These are phyloP conservation scores for Eupeodes corollae DNA, from an alignment of 1,140 invertebrate species.

Conservation along the genomic window DNA sequence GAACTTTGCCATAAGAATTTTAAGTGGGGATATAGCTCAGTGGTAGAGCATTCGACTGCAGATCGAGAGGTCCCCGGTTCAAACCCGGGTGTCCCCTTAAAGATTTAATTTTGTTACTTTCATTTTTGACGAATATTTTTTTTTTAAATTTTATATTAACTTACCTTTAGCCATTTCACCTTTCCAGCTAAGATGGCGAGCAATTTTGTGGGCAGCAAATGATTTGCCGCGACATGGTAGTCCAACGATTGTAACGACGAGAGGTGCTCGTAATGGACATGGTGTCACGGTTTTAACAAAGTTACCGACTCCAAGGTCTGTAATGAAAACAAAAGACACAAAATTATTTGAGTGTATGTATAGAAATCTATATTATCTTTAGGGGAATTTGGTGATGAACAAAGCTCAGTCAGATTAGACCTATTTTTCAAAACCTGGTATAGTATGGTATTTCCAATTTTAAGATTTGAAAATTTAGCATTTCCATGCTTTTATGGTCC, in stretches of 20 bases:
- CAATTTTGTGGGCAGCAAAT: conserved; percentile 78
- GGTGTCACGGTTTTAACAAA: background rate
- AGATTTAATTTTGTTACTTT: too few relatives aligned
- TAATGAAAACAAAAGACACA: background rate
- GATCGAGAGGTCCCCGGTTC: conserved; percentile 90
- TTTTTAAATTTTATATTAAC: background rate
- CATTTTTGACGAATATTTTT: too few relatives aligned
- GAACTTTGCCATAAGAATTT: background rate
- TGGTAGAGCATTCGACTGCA: conserved; percentile 89
- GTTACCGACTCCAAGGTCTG: background rate
- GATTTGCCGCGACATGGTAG: conserved; percentile 86
- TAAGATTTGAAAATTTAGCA: too few relatives aligned
- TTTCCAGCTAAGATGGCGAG: conserved; percentile 81
- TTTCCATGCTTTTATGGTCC: too few relatives aligned
- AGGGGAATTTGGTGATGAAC: too few relatives aligned
- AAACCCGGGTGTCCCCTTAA: conserved; percentile 82
- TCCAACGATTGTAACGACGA: conserved; percentile 83
- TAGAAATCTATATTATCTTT: too few relatives aligned
- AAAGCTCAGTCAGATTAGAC: too few relatives aligned
- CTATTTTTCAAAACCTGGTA: too few relatives aligned
- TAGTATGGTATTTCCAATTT: too few relatives aligned
- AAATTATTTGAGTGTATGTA: too few relatives aligned
- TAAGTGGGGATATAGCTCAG: conserved; percentile 72
- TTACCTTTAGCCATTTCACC: conserved; percentile 76
- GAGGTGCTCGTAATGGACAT: conserved; percentile 40